phyloP scores from a whole-genome alignment of 2,113 vertebrate genomes.

The Eidolon helvum region DNA sequence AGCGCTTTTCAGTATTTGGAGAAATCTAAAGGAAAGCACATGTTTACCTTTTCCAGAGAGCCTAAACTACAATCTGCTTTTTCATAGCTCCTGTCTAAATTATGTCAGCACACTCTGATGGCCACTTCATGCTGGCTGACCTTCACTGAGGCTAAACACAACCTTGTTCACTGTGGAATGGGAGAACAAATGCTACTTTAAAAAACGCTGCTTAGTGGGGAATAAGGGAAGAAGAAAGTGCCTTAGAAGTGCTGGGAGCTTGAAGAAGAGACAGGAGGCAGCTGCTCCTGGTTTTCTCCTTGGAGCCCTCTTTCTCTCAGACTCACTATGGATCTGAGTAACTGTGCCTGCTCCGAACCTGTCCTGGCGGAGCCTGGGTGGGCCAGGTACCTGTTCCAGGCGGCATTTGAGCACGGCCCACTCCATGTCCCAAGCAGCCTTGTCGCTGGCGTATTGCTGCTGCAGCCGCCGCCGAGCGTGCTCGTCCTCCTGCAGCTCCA shows the following conservation, averaged over 20 bases:
- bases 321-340: background rate
- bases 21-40: background rate
- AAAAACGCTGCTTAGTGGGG: background rate
- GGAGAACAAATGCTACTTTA: fast-evolving
- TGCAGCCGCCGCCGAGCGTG: constrained; percentile 88
- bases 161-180: background rate
- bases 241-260: background rate
- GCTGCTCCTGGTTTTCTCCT: background rate
- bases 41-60: background rate
- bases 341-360: background rate
- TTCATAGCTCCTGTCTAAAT: background rate
- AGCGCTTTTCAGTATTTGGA: background rate
- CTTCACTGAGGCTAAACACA: background rate
- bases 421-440: constrained; percentile 95
- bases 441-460: constrained; percentile 92
- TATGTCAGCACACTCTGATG: background rate
- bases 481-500: constrained; percentile 91
- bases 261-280: background rate
- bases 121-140: fast-evolving
- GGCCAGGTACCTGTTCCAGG: constrained; percentile 87
- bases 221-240: fast-evolving
- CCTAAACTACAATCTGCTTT: background rate
- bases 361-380: no score
- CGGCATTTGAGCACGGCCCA: constrained; percentile 90
- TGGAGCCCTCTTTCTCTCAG: background rate